Conservation (phyloP, 2,113 vertebrate genomes). For the Coregonus clupeaformis region DNA sequence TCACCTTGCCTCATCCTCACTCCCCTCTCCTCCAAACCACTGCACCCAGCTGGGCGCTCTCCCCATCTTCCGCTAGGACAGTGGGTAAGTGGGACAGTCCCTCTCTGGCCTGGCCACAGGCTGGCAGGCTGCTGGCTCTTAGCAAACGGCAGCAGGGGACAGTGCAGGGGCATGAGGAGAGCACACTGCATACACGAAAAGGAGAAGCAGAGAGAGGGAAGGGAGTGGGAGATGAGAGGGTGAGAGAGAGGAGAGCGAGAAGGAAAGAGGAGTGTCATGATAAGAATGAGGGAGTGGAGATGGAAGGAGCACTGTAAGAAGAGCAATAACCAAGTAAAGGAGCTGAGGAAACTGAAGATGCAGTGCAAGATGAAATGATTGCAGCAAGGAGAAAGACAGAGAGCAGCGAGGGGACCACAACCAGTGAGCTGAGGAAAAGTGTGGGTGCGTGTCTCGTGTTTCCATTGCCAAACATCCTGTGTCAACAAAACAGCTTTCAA, state of each 20-base stretch:
- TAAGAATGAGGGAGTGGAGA: not conserved
- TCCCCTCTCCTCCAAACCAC: not conserved
- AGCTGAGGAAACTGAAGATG: too few species aligned
- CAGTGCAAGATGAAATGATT: too few species aligned
- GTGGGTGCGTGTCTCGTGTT: too few species aligned
- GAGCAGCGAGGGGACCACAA: too few species aligned
- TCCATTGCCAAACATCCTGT: too few species aligned
- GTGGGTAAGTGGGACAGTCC: constrained; percentile 17
- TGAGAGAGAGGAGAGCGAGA: not conserved
- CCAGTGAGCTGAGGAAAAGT: too few species aligned
- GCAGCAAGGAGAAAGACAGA: too few species aligned
- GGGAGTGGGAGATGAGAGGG: not conserved
- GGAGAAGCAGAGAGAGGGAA: not conserved
- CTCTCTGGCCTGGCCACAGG: constrained; percentile 11
- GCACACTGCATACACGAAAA: not conserved
- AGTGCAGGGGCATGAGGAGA: constrained; percentile 40
- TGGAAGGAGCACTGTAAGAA: not conserved
- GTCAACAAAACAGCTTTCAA: too few species aligned
- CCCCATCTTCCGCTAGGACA: constrained; percentile 21
- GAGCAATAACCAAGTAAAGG: too few species aligned
- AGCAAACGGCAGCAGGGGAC: constrained; percentile 24
- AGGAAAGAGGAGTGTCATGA: not conserved
- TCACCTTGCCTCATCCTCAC: constrained; percentile 16
- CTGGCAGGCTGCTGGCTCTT: constrained; percentile 37
- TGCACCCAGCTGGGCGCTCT: not conserved